These are phyloP conservation scores for Vanessa cardui DNA, from an alignment of 2,888 invertebrate genomes.

Conservation along the genomic window DNA sequence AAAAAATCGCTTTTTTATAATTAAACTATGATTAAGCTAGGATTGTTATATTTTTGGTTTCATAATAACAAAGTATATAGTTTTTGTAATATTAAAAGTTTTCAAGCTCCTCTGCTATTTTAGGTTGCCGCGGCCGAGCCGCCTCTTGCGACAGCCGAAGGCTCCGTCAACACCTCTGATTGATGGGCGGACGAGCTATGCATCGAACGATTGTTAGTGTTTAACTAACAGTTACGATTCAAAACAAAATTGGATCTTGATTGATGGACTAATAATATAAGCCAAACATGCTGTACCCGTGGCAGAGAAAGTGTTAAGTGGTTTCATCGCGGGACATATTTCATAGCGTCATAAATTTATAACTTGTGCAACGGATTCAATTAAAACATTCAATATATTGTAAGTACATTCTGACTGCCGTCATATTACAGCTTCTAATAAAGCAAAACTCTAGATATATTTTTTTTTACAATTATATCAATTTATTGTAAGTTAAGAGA, in stretches of 20 bases:
- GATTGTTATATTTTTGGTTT: too few species aligned
- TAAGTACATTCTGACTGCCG: too few species aligned
- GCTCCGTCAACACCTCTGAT: conserved; percentile 66
- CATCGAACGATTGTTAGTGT: conserved; percentile 75
- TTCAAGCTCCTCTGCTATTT: conserved; percentile 14
- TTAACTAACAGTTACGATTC: conserved; percentile 79
- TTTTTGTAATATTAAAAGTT: not conserved
- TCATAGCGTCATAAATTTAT: conserved; percentile 34
- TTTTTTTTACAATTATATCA: too few species aligned
- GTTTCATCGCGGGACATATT: conserved; percentile 42
- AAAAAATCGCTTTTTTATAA: too few species aligned
- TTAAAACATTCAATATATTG: not conserved
- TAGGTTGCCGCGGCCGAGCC: conserved; percentile 40
- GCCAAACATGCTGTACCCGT: conserved; percentile 62
- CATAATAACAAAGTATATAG: not conserved
- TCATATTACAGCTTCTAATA: too few species aligned
- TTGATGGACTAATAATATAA: conserved; percentile 82
- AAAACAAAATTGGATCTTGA: conserved; percentile 77
- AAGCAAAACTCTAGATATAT: too few species aligned
- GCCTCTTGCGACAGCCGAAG: conserved; percentile 52
- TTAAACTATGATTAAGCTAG: too few species aligned
- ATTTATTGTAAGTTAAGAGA: too few species aligned
- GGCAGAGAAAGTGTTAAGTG: conserved; percentile 46
- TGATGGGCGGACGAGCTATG: conserved; percentile 67
- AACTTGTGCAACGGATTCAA: conserved; percentile 5